Evolutionary conservation across 1,140 invertebrate genomes (phyloP).

Genomic region (Bombus confusus): DNA sequence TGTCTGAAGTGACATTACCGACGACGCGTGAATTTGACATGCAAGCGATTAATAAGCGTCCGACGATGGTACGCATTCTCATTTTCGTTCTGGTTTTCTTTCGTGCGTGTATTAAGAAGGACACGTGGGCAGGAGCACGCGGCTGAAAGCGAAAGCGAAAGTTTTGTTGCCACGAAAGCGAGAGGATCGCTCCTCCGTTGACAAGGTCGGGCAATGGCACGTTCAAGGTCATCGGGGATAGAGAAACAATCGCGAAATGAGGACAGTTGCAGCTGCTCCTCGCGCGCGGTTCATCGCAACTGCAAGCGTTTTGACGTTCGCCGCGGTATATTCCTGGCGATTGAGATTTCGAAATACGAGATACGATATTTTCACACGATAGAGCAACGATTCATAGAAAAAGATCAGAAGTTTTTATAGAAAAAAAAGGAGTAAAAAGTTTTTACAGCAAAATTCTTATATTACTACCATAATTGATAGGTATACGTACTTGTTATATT

Average conservation of each 20-base stretch:
- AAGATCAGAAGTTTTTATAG: too few relatives aligned
- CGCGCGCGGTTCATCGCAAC: background rate
- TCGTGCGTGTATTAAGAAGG: conserved; percentile 10
- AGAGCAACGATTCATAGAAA: too few relatives aligned
- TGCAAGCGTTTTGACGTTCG: too few relatives aligned
- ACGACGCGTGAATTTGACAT: background rate
- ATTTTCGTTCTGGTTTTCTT: background rate
- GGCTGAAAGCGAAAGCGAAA: conserved; percentile 26
- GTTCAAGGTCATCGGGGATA: conserved; percentile 31
- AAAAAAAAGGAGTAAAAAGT: background rate
- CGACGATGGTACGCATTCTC: background rate
- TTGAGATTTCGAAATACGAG: background rate
- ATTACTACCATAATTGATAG: too few relatives aligned
- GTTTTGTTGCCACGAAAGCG: conserved; percentile 29
- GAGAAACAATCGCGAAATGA: conserved; percentile 24
- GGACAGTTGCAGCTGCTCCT: background rate
- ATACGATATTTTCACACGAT: too few relatives aligned
- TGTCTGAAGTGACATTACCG: background rate
- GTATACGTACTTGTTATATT: too few relatives aligned
- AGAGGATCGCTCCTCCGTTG: conserved; percentile 5
- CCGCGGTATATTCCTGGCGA: background rate
- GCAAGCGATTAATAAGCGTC: background rate
- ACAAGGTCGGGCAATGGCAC: conserved; percentile 41
- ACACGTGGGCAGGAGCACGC: conserved; percentile 25
- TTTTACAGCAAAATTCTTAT: too few relatives aligned